Evolutionary conservation across 2,113 vertebrate species (phyloP).

Genomic region (Bos indicus): DNA sequence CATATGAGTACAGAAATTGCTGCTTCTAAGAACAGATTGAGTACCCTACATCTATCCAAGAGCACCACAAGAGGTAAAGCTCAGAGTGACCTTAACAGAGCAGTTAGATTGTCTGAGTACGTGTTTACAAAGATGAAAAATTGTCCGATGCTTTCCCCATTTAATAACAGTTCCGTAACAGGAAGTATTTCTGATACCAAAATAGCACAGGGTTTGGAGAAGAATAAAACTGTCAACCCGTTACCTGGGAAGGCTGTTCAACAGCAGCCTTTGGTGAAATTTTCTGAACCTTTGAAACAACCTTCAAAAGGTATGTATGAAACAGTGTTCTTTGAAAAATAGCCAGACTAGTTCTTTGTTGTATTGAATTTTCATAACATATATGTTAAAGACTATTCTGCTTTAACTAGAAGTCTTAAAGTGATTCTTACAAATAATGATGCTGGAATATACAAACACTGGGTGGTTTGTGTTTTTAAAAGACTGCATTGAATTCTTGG

Average conservation of each 20-base stretch:
- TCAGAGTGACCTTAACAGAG: slow-evolving; percentile 38
- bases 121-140: slow-evolving; percentile 76
- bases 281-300: slow-evolving; percentile 79
- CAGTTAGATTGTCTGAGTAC: slow-evolving; percentile 66
- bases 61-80: neutral
- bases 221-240: slow-evolving; percentile 53
- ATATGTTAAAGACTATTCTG: neutral
- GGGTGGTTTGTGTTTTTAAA: neutral
- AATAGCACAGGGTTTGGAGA: slow-evolving; percentile 61
- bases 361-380: neutral
- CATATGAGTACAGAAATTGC: neutral
- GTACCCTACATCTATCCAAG: neutral
- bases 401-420: neutral
- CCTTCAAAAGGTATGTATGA: slow-evolving; percentile 84
- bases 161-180: slow-evolving; percentile 52
- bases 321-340: neutral
- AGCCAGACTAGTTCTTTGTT: neutral
- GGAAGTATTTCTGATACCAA: slow-evolving; percentile 47
- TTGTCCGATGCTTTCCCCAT: slow-evolving; percentile 46
- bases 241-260: slow-evolving; percentile 54
- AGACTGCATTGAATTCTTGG: neutral
- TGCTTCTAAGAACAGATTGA: slow-evolving; percentile 5
- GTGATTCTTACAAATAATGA: neutral
- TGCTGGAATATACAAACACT: neutral
- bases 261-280: slow-evolving; percentile 83